Conservation (phyloP, 2,113 vertebrate species). For the Paedocypris sp. region DNA sequence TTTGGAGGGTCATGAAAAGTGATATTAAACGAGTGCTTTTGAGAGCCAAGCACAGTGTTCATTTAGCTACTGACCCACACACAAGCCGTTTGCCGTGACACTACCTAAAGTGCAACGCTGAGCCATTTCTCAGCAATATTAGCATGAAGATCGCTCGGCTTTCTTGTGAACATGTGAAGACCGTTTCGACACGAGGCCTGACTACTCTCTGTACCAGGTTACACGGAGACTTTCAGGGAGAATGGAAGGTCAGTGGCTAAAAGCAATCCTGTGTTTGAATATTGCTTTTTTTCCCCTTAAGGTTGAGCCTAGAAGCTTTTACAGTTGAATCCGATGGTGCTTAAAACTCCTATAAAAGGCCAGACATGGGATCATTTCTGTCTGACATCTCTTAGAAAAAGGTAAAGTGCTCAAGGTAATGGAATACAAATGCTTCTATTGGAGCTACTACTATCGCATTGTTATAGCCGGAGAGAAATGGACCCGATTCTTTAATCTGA, state of each 20-base stretch:
- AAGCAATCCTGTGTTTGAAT: slow-evolving; percentile 44
- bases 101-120: slow-evolving; percentile 20
- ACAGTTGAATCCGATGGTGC: slow-evolving; percentile 34
- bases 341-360: slow-evolving; percentile 34
- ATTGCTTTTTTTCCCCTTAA: slow-evolving; percentile 25
- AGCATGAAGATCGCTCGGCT: slow-evolving; percentile 1
- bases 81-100: slow-evolving; percentile 5
- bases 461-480: background rate
- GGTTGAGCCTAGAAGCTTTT: background rate
- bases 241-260: slow-evolving; percentile 43
- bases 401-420: background rate
- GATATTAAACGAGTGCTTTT: background rate
- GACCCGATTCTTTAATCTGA: background rate
- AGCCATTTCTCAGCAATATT: background rate
- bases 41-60: background rate
- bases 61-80: slow-evolving; percentile 11
- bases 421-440: background rate
- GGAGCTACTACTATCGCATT: background rate
- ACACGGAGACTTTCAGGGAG: background rate
- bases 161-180: slow-evolving; percentile 9
- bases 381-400: slow-evolving; percentile 18
- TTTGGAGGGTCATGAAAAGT: background rate
- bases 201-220: background rate
- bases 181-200: background rate
- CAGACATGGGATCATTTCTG: slow-evolving; percentile 3